These are phyloP conservation scores for Macropis europaea DNA, from an alignment of 2,888 invertebrate species.

Conservation along the genomic window DNA sequence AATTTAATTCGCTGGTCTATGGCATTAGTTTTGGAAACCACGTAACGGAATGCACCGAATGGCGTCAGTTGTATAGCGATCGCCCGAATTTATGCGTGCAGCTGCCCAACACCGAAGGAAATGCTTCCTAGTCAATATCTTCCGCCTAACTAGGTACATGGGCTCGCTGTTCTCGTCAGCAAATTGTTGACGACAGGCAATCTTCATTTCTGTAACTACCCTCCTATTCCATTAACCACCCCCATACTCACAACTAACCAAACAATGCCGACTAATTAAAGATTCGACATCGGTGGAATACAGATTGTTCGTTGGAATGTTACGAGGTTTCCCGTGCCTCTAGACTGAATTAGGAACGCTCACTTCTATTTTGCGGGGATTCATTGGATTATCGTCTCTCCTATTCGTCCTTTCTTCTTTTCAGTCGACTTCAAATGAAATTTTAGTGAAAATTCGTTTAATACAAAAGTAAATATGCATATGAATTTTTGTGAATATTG, in stretches of 20 bases:
- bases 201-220: slow-evolving; percentile 45
- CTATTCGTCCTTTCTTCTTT: too few species aligned
- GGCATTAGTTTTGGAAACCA: too few species aligned
- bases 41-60: too few species aligned
- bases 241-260: slow-evolving; percentile 57
- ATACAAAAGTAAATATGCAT: too few species aligned
- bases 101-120: slow-evolving; percentile 1
- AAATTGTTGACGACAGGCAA: slow-evolving; percentile 58
- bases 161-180: slow-evolving; percentile 29
- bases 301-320: slow-evolving; percentile 8
- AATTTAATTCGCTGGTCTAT: too few species aligned
- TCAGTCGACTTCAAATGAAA: too few species aligned
- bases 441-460: too few species aligned
- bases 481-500: too few species aligned
- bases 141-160: slow-evolving; percentile 9
- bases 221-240: slow-evolving; percentile 16
- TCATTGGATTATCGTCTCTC: too few species aligned
- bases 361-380: too few species aligned
- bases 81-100: neutral
- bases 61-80: too few species aligned
- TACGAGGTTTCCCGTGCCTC: neutral
- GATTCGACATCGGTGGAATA: slow-evolving; percentile 62
- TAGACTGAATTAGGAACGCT: slow-evolving; percentile 6
- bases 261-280: slow-evolving; percentile 71
- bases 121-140: slow-evolving; percentile 20